Evolutionary conservation across 2,113 vertebrate species (phyloP).

Genomic region (Balaeniceps rex): DNA sequence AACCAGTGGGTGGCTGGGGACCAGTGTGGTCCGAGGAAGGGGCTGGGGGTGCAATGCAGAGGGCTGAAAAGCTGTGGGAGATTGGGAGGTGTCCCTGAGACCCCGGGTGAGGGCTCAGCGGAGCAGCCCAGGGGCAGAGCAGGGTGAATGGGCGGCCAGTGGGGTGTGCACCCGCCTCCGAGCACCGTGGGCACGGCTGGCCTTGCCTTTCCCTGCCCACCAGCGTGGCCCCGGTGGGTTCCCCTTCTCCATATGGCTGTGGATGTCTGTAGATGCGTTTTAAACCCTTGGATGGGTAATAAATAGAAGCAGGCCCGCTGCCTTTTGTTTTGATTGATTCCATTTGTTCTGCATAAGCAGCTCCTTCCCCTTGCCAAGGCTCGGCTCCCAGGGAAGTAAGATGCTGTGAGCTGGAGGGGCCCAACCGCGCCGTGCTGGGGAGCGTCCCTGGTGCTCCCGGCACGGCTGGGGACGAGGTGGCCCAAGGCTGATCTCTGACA

Average conservation of each 20-base stretch:
- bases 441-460: background rate
- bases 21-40: rapidly evolving
- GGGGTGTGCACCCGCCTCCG: rapidly evolving
- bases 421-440: background rate
- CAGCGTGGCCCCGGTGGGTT: background rate
- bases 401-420: background rate
- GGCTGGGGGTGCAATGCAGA: background rate
- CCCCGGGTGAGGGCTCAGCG: rapidly evolving
- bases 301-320: conserved; percentile 47
- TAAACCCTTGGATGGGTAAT: conserved; percentile 8
- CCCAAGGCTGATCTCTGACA: background rate
- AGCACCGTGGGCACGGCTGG: background rate
- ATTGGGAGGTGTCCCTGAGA: background rate
- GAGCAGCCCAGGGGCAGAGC: background rate
- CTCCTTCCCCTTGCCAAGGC: conserved; percentile 38
- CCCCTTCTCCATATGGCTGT: background rate
- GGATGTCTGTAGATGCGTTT: background rate
- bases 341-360: conserved; percentile 52
- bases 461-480: background rate
- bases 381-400: background rate
- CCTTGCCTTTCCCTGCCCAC: background rate
- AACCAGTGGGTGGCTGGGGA: background rate
- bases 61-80: background rate
- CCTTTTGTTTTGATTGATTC: conserved; percentile 64
- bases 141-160: rapidly evolving